Percentiles rank a stretch among this genome's conserved stretches.
Conservation (phyloP, 2,113 vertebrate genomes). For the Spheniscus mendiculus region DNA sequence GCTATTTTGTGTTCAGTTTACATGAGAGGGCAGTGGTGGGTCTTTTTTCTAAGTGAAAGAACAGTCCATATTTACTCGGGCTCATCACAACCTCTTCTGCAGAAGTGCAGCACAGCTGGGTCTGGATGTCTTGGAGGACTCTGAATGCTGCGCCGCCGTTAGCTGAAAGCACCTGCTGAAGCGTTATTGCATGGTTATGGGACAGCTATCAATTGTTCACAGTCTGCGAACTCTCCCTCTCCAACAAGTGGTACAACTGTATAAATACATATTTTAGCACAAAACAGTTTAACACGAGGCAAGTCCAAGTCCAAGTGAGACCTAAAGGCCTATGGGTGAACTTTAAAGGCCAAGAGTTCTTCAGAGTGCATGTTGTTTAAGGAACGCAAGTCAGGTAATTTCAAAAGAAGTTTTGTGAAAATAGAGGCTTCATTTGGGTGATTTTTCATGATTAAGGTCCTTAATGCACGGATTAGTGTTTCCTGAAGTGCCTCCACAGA, state of each 20-base stretch:
- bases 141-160: background rate
- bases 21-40: slow-evolving; percentile 58
- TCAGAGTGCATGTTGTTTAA: slow-evolving; percentile 99
- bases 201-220: slow-evolving; percentile 37
- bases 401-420: slow-evolving; percentile 97
- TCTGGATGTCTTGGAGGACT: background rate
- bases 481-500: slow-evolving; percentile 95
- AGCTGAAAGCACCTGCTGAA: slow-evolving; percentile 62
- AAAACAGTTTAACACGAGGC: slow-evolving; percentile 67
- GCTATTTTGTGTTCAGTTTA: background rate
- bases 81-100: slow-evolving; percentile 48
- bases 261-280: slow-evolving; percentile 73
- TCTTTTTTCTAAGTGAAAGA: slow-evolving; percentile 52
- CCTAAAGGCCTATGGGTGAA: slow-evolving; percentile 87
- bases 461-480: slow-evolving; percentile 91
- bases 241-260: slow-evolving; percentile 60
- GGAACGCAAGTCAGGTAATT: slow-evolving; percentile 94
- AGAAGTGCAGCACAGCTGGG: slow-evolving; percentile 42
- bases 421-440: slow-evolving; percentile 91
- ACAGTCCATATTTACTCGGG: slow-evolving; percentile 49
- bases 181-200: slow-evolving; percentile 57
- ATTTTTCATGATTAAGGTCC: slow-evolving; percentile 94
- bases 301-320: slow-evolving; percentile 59
- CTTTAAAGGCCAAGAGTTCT: slow-evolving; percentile 96
- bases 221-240: slow-evolving; percentile 47